A percentile compares a stretch with the other conserved stretches of the same genome.
Evolutionary conservation across 2,888 invertebrate genomes (phyloP).

Genomic region (Sisyra terminalis): DNA sequence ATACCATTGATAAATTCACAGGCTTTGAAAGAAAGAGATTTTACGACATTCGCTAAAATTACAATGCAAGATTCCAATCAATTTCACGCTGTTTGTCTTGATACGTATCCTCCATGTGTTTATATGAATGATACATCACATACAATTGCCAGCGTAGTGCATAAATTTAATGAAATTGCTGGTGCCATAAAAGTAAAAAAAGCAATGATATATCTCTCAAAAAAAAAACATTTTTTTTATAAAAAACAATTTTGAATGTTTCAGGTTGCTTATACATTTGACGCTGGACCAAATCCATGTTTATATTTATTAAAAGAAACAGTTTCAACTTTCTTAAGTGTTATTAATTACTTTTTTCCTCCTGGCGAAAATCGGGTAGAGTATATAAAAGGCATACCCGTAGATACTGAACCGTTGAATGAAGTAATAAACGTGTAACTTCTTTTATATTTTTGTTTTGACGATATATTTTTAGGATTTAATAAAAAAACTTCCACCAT

Average conservation of each 20-base stretch:
- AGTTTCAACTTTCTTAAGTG: constrained; percentile 46
- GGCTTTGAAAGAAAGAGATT: constrained; percentile 52
- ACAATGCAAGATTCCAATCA: constrained; percentile 98
- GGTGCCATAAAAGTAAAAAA: constrained; percentile 38
- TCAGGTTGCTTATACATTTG: constrained; percentile 88
- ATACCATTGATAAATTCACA: constrained; percentile 13
- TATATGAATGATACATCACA: constrained; percentile 87
- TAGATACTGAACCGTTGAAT: constrained; percentile 17
- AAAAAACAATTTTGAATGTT: constrained; percentile 13
- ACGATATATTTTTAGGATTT: constrained; percentile 18
- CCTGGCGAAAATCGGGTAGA: constrained; percentile 27
- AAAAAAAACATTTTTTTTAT: background rate
- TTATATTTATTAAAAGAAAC: constrained; percentile 65
- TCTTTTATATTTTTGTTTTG: constrained; percentile 3
- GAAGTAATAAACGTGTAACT: constrained; percentile 18
- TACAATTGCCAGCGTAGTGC: constrained; percentile 61
- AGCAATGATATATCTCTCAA: background rate
- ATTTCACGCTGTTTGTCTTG: constrained; percentile 85
- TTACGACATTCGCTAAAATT: constrained; percentile 71
- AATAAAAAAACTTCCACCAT: constrained; percentile 9
- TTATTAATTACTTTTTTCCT: constrained; percentile 60
- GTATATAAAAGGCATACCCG: constrained; percentile 39
- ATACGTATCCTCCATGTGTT: constrained; percentile 83
- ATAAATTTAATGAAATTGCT: constrained; percentile 58
- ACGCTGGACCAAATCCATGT: constrained; percentile 96